Evolutionary conservation across 2,888 invertebrate species (phyloP), one percentile per base, ranked within the genome.

Genomic region (Lymantria dispar): DNA sequence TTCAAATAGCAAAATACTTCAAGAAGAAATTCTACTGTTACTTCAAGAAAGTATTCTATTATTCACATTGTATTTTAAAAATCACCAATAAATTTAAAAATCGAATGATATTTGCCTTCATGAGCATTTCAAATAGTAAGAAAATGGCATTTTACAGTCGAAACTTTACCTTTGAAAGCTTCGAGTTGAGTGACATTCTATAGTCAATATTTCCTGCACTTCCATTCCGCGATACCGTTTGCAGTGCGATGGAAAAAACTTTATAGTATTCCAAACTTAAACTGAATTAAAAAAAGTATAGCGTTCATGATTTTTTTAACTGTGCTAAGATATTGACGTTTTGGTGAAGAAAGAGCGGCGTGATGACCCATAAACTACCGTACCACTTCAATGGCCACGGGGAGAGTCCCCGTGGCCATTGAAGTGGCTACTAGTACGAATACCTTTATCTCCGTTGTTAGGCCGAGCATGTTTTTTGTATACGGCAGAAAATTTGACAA

Each of bases 141-240:
- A 74, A 76, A 74, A 73, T 76, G 62, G 63, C 73, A 70, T 79
- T 79, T 78, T 76, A 69, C 66, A 64, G 70, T 69, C 60, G 53
- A 48, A 76, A 80, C 72, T 79, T 80, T 67, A 60, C 61, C 70
- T 66, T 65, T 61, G 66, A 75, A 62, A 64, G 70, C 65, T 58
- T 65, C 52, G 66, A 77, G 70, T 72, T 75, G 66, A 77, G 70
- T 72, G 76, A 75, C 80, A 76, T 70, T 78, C 72, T 67, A 70
- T 66, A 63, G 74, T 72, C 67, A 70, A 75, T 72, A 69, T 69
- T 70, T 73, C 69, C 57, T 43, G 52, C 64, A 62, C 69, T 72
- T 70, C 66, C 70, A 69, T 65, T 72, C 57, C 52, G 65, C 52
- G 60, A 59, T 61, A 52, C 50, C 53, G 57, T 60, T 62, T 59